Percentiles rank a stretch among this genome's conserved stretches.
Evolutionary conservation across 2,888 invertebrate genomes (phyloP).

Genomic region (Phengaris arion): DNA sequence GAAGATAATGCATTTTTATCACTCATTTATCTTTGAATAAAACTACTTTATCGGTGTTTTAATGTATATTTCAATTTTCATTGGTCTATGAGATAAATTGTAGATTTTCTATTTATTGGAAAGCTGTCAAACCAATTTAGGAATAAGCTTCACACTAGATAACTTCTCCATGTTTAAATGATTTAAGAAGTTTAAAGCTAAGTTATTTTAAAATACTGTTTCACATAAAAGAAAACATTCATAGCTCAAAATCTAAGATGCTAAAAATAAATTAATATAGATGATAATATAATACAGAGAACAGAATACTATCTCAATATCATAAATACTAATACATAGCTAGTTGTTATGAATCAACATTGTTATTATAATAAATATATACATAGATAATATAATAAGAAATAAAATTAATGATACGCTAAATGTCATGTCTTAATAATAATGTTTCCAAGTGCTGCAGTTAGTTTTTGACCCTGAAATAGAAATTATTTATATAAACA

Average conservation of each 20-base stretch:
- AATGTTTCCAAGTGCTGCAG: not conserved
- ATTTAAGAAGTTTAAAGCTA: not conserved
- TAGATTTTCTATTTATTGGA: not conserved
- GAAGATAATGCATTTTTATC: constrained; percentile 32
- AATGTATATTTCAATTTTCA: not conserved
- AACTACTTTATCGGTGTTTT: not conserved
- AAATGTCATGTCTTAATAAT: constrained; percentile 26
- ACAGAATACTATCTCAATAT: not conserved
- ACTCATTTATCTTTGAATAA: constrained; percentile 11
- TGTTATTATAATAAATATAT: constrained; percentile 12
- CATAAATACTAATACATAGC: not conserved
- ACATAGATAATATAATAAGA: constrained; percentile 10
- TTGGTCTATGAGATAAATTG: not conserved
- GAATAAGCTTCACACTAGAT: not conserved
- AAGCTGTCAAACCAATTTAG: not conserved
- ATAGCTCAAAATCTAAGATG: not conserved
- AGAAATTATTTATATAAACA: not conserved
- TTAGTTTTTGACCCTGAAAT: constrained; percentile 27
- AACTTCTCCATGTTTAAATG: not conserved
- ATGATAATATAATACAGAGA: not conserved
- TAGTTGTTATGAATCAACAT: constrained; percentile 9
- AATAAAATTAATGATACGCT: constrained; percentile 13
- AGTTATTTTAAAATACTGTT: not conserved
- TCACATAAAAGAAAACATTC: not conserved
- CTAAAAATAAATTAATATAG: not conserved